phyloP scores from a whole-genome alignment of 2,797 vertebrate genomes.

The Sylvilagus floridanus region DNA sequence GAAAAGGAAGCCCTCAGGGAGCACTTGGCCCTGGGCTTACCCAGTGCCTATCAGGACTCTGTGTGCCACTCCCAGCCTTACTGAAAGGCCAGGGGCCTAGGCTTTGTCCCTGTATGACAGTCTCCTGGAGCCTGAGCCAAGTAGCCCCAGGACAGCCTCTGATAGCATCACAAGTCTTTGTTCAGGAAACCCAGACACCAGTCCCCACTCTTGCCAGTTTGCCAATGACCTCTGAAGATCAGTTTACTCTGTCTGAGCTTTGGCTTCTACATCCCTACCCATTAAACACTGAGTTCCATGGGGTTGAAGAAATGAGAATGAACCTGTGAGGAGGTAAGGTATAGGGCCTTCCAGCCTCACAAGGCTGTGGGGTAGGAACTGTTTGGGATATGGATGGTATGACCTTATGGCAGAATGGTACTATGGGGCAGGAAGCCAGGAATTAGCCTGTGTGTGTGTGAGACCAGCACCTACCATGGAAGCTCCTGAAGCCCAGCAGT shows the following conservation, averaged over 20 bases:
- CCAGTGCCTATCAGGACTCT: not conserved
- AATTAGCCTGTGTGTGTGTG: too few relatives aligned
- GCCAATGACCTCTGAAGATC: not conserved
- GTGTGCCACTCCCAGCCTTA: not conserved
- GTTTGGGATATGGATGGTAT: not conserved
- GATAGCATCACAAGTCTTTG: slow-evolving; percentile 34
- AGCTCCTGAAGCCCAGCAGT: too few relatives aligned
- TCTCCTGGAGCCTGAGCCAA: slow-evolving; percentile 24
- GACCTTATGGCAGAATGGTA: not conserved
- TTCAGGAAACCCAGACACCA: not conserved
- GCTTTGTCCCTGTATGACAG: not conserved
- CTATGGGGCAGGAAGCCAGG: too few relatives aligned
- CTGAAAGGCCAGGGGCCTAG: not conserved
- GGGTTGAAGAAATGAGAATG: not conserved
- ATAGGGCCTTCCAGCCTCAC: not conserved
- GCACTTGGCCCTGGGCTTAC: not conserved
- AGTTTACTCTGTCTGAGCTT: slow-evolving; percentile 3
- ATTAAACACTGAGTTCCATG: slow-evolving; percentile 17
- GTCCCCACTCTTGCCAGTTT: not conserved
- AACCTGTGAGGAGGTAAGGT: not conserved
- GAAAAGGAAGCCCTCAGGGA: slow-evolving; percentile 19
- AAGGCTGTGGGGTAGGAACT: not conserved
- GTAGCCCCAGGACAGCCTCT: not conserved
- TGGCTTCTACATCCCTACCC: not conserved
- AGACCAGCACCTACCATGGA: too few relatives aligned